Percentiles rank a stretch among this genome's conserved stretches.
Evolutionary conservation across 2,797 vertebrate species (phyloP).

Genomic region (Martes flavigula): DNA sequence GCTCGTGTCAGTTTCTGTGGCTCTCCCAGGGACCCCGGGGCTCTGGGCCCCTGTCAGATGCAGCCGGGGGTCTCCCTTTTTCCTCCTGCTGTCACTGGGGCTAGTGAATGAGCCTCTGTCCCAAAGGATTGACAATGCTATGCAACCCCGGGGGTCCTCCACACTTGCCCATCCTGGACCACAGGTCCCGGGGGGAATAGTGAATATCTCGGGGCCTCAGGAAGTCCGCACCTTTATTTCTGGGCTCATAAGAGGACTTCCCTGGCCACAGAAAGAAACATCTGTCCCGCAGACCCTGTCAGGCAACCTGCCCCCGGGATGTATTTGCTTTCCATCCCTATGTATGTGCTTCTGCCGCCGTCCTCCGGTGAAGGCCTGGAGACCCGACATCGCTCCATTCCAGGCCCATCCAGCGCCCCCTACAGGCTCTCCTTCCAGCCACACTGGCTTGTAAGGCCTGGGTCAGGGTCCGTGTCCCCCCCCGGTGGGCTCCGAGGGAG

Average conservation of each 20-base stretch:
- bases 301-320: fast-evolving
- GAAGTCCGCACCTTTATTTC: background rate
- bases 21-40: background rate
- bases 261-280: background rate
- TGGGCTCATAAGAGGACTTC: background rate
- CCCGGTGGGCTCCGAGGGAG: background rate
- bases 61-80: background rate
- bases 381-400: fast-evolving
- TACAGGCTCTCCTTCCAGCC: fast-evolving
- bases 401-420: fast-evolving
- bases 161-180: fast-evolving
- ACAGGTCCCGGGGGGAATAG: fast-evolving
- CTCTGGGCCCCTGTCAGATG: background rate
- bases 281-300: fast-evolving
- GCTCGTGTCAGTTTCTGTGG: background rate
- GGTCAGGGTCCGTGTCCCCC: fast-evolving
- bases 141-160: background rate
- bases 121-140: background rate
- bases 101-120: background rate
- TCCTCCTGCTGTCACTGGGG: background rate
- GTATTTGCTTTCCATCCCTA: background rate
- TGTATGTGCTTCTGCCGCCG: fast-evolving
- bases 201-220: background rate
- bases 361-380: fast-evolving
- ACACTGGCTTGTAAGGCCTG: background rate